Conservation (phyloP, 2,888 invertebrate genomes). For the Dynastes hyllus region DNA sequence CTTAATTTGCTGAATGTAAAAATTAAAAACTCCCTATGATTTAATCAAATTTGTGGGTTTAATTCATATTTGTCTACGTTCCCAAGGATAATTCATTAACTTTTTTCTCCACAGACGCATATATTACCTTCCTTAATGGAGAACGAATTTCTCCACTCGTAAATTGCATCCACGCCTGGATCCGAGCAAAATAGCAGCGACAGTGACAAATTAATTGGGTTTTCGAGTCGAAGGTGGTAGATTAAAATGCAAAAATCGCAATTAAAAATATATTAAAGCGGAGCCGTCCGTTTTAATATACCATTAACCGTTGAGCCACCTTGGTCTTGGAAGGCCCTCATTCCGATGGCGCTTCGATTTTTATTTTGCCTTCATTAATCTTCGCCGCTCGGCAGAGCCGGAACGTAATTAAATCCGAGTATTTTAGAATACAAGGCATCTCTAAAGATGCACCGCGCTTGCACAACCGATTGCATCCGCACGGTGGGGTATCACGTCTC, state of each 20-base stretch:
- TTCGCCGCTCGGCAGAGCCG: neutral
- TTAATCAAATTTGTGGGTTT: too few relatives aligned
- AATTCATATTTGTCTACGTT: too few relatives aligned
- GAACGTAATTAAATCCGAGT: slow-evolving; percentile 30
- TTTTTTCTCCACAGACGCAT: too few relatives aligned
- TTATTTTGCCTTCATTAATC: slow-evolving; percentile 38
- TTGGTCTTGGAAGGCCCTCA: neutral
- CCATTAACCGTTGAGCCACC: neutral
- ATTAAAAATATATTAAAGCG: slow-evolving; percentile 42
- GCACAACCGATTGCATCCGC: neutral
- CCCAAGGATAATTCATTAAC: too few relatives aligned
- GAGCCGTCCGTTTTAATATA: slow-evolving; percentile 19
- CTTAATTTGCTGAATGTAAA: too few relatives aligned
- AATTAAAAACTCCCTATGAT: neutral
- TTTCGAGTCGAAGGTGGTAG: slow-evolving; percentile 21
- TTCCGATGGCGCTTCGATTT: neutral
- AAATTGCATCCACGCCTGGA: slow-evolving; percentile 24
- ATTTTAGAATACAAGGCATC: neutral
- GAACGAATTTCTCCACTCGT: slow-evolving; percentile 1
- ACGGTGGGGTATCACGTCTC: neutral
- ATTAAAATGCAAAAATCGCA: slow-evolving; percentile 46
- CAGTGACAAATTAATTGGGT: slow-evolving; percentile 44
- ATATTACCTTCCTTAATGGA: neutral
- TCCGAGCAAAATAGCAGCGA: slow-evolving; percentile 24
- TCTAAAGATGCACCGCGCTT: neutral